Conservation (phyloP, 35 echinoderm and acorn worm genomes). For the Anneissia japonica region DNA sequence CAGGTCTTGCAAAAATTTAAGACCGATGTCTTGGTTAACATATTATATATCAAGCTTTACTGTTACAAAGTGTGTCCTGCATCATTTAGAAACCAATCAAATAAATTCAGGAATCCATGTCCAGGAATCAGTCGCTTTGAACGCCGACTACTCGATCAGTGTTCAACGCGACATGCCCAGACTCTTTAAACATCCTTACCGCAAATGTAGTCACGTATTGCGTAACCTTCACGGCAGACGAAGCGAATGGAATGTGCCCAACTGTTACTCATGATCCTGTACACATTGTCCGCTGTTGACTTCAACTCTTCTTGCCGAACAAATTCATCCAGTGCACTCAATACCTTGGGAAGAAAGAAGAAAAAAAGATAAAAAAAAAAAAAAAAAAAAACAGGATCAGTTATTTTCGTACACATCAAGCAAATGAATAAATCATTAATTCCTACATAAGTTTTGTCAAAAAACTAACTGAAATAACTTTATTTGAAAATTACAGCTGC, state of each 20-base stretch:
- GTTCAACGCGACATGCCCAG: not conserved
- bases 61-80: not conserved
- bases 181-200: not conserved
- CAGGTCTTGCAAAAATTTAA: not conserved
- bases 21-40: not conserved
- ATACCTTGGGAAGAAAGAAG: no score
- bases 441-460: no score
- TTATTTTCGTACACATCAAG: no score
- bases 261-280: not conserved
- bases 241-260: not conserved
- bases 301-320: not conserved
- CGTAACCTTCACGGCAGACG: not conserved
- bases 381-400: no score
- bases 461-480: no score
- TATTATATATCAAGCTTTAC: not conserved
- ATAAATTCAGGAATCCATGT: not conserved
- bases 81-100: not conserved
- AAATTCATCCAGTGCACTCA: not conserved
- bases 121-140: not conserved
- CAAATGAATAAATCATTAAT: no score
- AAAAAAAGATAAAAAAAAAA: no score
- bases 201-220: not conserved
- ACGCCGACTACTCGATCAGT: not conserved
- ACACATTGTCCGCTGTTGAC: not conserved
- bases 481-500: no score